A percentile compares a stretch with the other conserved stretches of the same genome.
Conservation (phyloP, 2,797 vertebrate species). For the Allochrocebus solatus region DNA sequence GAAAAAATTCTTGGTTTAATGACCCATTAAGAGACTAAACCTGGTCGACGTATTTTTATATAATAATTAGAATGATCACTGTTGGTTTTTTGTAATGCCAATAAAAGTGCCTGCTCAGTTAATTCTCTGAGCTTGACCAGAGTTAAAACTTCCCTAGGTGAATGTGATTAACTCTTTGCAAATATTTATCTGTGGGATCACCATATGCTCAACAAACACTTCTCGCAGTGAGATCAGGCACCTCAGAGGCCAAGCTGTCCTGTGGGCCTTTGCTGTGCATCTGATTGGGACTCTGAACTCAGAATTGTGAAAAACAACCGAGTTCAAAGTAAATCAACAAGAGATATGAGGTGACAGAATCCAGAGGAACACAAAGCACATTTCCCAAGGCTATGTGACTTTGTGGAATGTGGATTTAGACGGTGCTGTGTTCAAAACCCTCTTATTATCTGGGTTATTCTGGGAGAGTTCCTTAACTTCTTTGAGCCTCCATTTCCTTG, state of each 20-base stretch:
- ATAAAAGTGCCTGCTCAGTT: not conserved
- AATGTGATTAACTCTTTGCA: constrained; percentile 62
- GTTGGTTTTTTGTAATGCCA: constrained; percentile 16
- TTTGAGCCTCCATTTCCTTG: not conserved
- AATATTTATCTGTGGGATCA: constrained; percentile 66
- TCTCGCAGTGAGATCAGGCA: not conserved
- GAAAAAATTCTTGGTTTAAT: constrained; percentile 35
- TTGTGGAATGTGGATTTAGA: not conserved
- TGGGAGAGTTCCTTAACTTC: not conserved
- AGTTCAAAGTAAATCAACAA: not conserved
- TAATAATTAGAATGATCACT: constrained; percentile 51
- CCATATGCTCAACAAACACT: constrained; percentile 22
- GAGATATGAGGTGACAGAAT: not conserved
- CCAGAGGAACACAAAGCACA: not conserved
- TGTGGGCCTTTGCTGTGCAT: not conserved
- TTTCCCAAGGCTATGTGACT: accelerated
- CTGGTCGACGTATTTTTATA: constrained; percentile 45
- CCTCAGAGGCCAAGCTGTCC: not conserved
- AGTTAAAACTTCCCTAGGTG: constrained; percentile 40
- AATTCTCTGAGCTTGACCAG: constrained; percentile 47
- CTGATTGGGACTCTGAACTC: not conserved
- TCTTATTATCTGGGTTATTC: not conserved
- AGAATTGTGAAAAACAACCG: not conserved
- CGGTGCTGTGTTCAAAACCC: not conserved
- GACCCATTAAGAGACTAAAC: not conserved